A percentile compares a stretch with the other conserved stretches of the same genome.
These are phyloP conservation scores for Tarsius wallacei DNA, from an alignment of 2,797 vertebrate species.

Conservation along the genomic window DNA sequence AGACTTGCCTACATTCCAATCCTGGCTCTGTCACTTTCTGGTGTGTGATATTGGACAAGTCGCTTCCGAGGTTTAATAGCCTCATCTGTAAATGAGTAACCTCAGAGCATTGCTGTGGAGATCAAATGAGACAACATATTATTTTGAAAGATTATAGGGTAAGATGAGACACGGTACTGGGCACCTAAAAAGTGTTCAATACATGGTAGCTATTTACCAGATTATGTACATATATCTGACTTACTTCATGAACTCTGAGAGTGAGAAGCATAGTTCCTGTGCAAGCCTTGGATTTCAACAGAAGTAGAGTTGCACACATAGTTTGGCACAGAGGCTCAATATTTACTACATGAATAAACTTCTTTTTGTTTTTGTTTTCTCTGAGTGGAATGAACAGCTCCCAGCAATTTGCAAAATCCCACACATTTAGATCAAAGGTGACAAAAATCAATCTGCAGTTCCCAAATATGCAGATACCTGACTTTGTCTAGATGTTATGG, in stretches of 20 bases:
- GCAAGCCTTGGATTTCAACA: slow-evolving; percentile 46
- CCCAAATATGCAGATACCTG: slow-evolving; percentile 60
- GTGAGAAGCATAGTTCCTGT: slow-evolving; percentile 60
- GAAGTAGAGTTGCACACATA: slow-evolving; percentile 49
- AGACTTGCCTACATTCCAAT: slow-evolving; percentile 29
- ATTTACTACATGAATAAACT: slow-evolving; percentile 52
- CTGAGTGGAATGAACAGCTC: slow-evolving; percentile 36
- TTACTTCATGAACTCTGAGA: slow-evolving; percentile 69
- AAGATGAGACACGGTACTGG: background rate
- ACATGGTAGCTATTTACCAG: slow-evolving; percentile 62
- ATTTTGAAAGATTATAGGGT: slow-evolving; percentile 47
- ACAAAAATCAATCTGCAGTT: slow-evolving; percentile 58
- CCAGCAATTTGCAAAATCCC: slow-evolving; percentile 56
- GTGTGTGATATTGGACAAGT: slow-evolving; percentile 33
- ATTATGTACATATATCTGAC: slow-evolving; percentile 42
- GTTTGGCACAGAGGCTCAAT: slow-evolving; percentile 43
- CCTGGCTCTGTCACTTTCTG: slow-evolving; percentile 46
- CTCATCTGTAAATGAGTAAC: slow-evolving; percentile 55
- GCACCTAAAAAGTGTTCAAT: slow-evolving; percentile 27
- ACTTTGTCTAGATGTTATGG: slow-evolving; percentile 47
- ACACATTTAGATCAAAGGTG: slow-evolving; percentile 64
- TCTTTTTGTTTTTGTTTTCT: background rate
- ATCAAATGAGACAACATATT: slow-evolving; percentile 32
- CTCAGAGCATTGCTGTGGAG: slow-evolving; percentile 26
- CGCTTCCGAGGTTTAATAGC: slow-evolving; percentile 55